phyloP scores from a whole-genome alignment of 2,888 invertebrate species.

The Urechis unicinctus region DNA sequence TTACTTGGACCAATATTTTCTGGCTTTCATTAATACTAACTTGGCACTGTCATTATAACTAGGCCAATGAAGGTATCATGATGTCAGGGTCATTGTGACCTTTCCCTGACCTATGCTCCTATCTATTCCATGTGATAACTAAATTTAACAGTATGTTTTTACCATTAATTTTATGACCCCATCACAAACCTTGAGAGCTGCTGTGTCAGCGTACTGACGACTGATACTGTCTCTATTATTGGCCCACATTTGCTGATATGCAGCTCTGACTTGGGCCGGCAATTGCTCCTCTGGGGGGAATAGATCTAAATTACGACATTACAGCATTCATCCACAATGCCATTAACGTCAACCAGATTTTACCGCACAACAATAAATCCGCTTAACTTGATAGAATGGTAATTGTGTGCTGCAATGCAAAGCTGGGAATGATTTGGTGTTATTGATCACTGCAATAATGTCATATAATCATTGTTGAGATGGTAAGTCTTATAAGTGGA shows the following conservation, averaged over 20 bases:
- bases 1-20: too few species aligned
- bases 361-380: too few species aligned
- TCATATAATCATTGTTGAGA: too few species aligned
- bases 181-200: conserved; percentile 76
- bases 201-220: conserved; percentile 93
- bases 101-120: too few species aligned
- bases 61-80: too few species aligned
- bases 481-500: too few species aligned
- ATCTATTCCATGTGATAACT: neutral
- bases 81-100: too few species aligned
- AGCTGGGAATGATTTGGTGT: neutral
- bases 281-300: conserved; percentile 79
- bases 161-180: neutral
- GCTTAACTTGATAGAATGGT: too few species aligned
- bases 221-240: conserved; percentile 96
- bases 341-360: too few species aligned
- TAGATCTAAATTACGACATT: conserved; percentile 76
- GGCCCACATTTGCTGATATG: conserved; percentile 89
- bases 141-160: neutral
- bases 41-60: too few species aligned
- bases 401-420: neutral
- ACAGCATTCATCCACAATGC: too few species aligned
- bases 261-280: conserved; percentile 68
- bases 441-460: neutral
- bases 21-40: too few species aligned